Evolutionary conservation across 2,888 invertebrate species (phyloP), one percentile per base, ranked within the genome.

Genomic region (Troilus luridus): DNA sequence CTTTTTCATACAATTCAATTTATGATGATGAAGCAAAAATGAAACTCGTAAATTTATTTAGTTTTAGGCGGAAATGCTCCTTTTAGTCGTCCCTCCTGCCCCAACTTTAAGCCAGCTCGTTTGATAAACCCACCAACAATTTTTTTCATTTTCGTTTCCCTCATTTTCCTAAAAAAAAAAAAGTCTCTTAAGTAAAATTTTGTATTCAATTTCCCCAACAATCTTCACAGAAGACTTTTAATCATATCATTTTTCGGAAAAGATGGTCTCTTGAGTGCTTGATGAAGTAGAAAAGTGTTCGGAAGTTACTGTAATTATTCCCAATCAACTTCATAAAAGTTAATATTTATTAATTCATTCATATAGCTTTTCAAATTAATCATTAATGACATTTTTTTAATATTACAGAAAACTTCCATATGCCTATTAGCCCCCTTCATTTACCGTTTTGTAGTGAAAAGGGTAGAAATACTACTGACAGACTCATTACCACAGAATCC

Each of bases 1-100:
- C 8, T 77, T 56, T 58, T 85, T 54, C 12, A 54, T 56, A 54
- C 85, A 58, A 85, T 85, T 85, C 56, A 58, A 85, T 85, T 85
- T 56, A 85, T 85, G 56, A 56, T 85, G 85, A 85, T 85, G 85
- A 56, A 85, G 54, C n/a, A 58, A 85, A 58, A 77, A 77, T 56
- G 56, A 85, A 85, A 85, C 56, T 85, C 56, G 54, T 85, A 41
- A 85, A 85, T 85, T 58, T 58, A 85, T 85, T 85, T 56, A 56
- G n/a, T 85, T 85, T 56, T 56, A 85, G 56, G 17, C 56, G n/a
- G 56, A 85, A 85, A 14, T 58, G 85, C 56, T 85, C 56, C 11
- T 54, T 85, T 58, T 56, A 21, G n/a, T 12, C 56, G n/a, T 85
- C 56, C 9, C n/a, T 41, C 41, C 41, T 41, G 41, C 56, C n/a